These are phyloP conservation scores for Ceyx melanurus DNA, from an alignment of 2,113 vertebrate species.

Conservation along the genomic window DNA sequence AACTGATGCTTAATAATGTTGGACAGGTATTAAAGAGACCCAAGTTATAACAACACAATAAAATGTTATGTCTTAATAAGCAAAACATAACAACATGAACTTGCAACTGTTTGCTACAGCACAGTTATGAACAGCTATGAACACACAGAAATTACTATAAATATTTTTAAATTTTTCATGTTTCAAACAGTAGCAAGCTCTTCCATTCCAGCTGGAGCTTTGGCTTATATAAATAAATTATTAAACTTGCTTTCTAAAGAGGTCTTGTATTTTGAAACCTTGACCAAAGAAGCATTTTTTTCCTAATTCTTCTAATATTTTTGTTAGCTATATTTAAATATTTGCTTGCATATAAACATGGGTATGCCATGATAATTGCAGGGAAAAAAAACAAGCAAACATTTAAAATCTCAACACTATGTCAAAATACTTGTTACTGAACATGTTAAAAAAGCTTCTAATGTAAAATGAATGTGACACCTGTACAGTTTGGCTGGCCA, in stretches of 20 bases:
- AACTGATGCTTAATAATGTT: not conserved
- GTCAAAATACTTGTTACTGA: not conserved
- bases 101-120: not conserved
- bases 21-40: not conserved
- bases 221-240: conserved; percentile 7
- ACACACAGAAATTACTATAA: not conserved
- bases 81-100: not conserved
- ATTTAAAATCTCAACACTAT: not conserved
- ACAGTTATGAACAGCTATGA: not conserved
- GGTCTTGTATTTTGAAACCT: not conserved
- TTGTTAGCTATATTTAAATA: not conserved
- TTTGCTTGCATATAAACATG: not conserved
- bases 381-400: not conserved
- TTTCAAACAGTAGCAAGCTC: not conserved
- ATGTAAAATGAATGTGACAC: conserved; percentile 41
- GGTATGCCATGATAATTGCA: not conserved
- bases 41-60: not conserved
- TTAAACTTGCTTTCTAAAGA: not conserved
- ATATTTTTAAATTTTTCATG: not conserved
- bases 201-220: not conserved
- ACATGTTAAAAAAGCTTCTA: not conserved
- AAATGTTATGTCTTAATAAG: not conserved
- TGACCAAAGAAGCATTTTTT: not conserved
- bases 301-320: not conserved
- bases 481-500: not conserved